Evolutionary conservation across 2,888 invertebrate genomes (phyloP), one percentile per base, ranked within the genome.

Genomic region (Reticulitermes lucifugus): DNA sequence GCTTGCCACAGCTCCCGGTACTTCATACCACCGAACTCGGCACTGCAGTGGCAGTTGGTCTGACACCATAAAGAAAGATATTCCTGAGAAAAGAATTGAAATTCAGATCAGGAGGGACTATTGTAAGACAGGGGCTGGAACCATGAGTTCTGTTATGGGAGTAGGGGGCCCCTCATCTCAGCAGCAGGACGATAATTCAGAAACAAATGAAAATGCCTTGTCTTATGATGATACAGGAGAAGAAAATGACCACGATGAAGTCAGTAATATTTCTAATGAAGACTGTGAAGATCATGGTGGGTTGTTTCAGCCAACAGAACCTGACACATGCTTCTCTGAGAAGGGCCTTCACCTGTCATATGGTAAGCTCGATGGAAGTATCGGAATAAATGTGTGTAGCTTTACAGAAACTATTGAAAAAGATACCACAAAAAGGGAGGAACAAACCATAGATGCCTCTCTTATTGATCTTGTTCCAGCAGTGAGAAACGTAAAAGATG

Each of bases 111-210:
- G 88, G 81, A 86, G 85, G 77, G 87, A 87, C 85, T 87, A 87
- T 86, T 87, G 85, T 75, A 87, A 88, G 80, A 86, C 75, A 25
- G 83, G 83, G 46, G 83, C 85, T 41, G 79, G 43, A 29, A 14
- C 25, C 18, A n/a, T 79, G 22, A 81, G n/a, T 80, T 82, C 80
- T 87, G 87, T 85, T 84, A 84, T 80, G 83, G 83, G 55, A 86
- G 86, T 85, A 84, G 81, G 71, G 29, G 81, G 55, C 79, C 79
- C 81, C n/a, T 51, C 21, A 46, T 51, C 25, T 25, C 41, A 46
- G 14, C 73, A 77, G 43, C 51, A 65, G 81, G 21, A 92, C 92
- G 88, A 91, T 91, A 87, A 46, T 77, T 77, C 43, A 46, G 77
- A 77, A 77, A 22, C 22, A 46, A 46, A 77, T 46, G 77, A 77